These are phyloP conservation scores for Morelia viridis DNA, from an alignment of 2,797 vertebrate species.

Conservation along the genomic window DNA sequence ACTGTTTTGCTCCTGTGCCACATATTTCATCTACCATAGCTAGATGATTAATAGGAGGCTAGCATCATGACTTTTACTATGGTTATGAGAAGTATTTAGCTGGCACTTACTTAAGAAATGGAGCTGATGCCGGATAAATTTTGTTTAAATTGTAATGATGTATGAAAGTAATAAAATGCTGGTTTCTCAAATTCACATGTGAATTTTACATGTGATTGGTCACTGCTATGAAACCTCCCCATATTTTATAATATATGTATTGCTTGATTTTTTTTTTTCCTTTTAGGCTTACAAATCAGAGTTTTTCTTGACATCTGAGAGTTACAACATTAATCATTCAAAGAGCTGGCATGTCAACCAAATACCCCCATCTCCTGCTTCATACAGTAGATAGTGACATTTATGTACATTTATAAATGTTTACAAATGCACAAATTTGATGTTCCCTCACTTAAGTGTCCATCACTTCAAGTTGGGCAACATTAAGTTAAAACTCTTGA, in stretches of 20 bases:
- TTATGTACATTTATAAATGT: not conserved
- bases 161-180: not conserved
- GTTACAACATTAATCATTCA: not conserved
- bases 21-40: not conserved
- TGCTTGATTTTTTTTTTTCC: constrained; percentile 13
- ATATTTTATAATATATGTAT: not conserved
- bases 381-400: not conserved
- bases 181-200: not conserved
- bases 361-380: not conserved
- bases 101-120: constrained; percentile 18
- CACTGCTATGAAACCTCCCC: not conserved
- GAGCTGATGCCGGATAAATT: not conserved
- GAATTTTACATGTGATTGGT: constrained; percentile 18
- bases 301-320: constrained; percentile 18
- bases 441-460: not conserved
- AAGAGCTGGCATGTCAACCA: not conserved
- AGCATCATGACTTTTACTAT: not conserved
- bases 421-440: not conserved
- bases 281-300: constrained; percentile 28
- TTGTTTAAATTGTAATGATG: not conserved
- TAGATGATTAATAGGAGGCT: constrained; percentile 4
- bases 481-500: constrained; percentile 43
- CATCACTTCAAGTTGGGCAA: constrained; percentile 7
- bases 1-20: not conserved
- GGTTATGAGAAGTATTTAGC: not conserved